phyloP scores from a whole-genome alignment of 1,140 invertebrate genomes.

The Drosophila sucinea region DNA sequence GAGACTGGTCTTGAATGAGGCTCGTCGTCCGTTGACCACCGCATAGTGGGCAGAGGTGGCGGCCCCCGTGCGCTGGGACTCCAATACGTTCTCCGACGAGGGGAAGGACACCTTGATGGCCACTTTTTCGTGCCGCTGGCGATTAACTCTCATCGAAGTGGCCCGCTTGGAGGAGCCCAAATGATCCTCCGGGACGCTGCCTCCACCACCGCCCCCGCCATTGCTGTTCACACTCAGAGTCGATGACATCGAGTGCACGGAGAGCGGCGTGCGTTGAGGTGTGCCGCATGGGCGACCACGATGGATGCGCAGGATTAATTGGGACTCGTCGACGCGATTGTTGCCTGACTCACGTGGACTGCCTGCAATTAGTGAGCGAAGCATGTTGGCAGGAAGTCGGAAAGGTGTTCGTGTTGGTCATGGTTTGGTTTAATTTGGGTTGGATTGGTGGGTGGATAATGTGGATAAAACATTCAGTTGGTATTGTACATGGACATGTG shows the following conservation, averaged over 20 bases:
- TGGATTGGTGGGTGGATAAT: constrained; percentile 25
- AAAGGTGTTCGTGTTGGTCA: constrained; percentile 28
- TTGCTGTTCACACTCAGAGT: constrained; percentile 79
- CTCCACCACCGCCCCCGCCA: constrained; percentile 42
- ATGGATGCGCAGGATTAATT: constrained; percentile 95
- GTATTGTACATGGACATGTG: constrained; percentile 63
- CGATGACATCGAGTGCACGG: constrained; percentile 79
- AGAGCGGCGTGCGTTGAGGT: constrained; percentile 73
- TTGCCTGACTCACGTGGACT: constrained; percentile 83
- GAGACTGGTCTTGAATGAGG: constrained; percentile 72
- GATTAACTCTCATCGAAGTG: constrained; percentile 84
- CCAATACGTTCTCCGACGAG: constrained; percentile 88
- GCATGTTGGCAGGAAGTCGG: constrained; percentile 49
- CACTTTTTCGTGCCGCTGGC: constrained; percentile 88
- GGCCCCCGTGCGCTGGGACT: constrained; percentile 80
- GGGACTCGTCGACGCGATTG: constrained; percentile 92
- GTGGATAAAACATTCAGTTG: constrained; percentile 61
- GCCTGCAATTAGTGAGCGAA: constrained; percentile 74
- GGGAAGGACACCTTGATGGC: constrained; percentile 93
- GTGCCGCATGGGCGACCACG: constrained; percentile 85
- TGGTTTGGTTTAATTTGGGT: constrained; percentile 19
- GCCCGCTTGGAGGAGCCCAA: constrained; percentile 59
- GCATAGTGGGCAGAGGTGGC: constrained; percentile 84
- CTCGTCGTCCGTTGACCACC: constrained; percentile 54
- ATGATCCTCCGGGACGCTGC: constrained; percentile 37